These are phyloP conservation scores for Barypeithes pellucidus DNA, from an alignment of 2,888 invertebrate species.

Conservation along the genomic window DNA sequence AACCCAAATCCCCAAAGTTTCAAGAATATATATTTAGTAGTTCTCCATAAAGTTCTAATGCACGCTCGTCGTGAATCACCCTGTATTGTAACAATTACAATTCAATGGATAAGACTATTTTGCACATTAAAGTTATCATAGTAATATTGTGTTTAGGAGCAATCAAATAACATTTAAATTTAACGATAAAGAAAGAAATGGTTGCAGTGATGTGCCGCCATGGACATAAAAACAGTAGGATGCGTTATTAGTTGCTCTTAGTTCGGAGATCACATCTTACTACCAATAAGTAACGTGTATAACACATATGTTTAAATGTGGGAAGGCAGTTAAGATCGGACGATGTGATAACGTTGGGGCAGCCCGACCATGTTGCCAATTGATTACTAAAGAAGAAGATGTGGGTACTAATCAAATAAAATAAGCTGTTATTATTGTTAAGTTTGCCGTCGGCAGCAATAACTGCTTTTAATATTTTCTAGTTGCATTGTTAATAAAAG, in stretches of 20 bases:
- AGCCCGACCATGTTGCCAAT: conserved; percentile 33
- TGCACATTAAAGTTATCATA: too few relatives aligned
- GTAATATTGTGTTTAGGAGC: too few relatives aligned
- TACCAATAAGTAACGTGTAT: conserved; percentile 58
- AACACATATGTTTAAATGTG: conserved; percentile 58
- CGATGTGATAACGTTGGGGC: conserved; percentile 35
- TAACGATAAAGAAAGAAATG: conserved; percentile 8
- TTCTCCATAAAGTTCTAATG: too few relatives aligned
- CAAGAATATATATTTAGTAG: too few relatives aligned
- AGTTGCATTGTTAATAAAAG: too few relatives aligned
- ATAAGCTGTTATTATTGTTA: not conserved
- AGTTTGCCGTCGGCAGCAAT: not conserved
- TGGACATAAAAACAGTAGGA: conserved; percentile 49
- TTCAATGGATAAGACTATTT: too few relatives aligned
- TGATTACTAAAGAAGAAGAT: not conserved
- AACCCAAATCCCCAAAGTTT: too few relatives aligned
- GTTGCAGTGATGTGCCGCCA: conserved; percentile 37
- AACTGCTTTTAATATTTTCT: too few relatives aligned
- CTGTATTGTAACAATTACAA: too few relatives aligned
- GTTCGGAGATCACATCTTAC: conserved; percentile 49
- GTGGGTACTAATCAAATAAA: not conserved
- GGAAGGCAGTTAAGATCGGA: conserved; percentile 58
- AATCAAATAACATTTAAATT: too few relatives aligned
- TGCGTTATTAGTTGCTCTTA: conserved; percentile 51
- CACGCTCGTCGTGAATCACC: too few relatives aligned